A percentile compares a stretch with the other conserved stretches of the same genome.
phyloP scores from a whole-genome alignment of 1,140 invertebrate genomes.

The Bombus waltoni region DNA sequence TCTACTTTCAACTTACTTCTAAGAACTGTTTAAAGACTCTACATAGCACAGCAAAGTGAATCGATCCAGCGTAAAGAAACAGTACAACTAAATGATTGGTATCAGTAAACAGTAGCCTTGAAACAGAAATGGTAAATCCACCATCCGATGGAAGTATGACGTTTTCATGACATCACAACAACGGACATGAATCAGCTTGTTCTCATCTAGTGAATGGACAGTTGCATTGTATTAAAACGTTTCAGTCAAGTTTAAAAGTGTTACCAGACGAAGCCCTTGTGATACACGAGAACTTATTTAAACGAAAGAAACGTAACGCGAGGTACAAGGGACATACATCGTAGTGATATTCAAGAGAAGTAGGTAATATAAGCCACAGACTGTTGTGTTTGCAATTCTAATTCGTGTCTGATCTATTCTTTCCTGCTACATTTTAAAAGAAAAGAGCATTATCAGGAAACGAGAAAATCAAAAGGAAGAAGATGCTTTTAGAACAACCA shows the following conservation, averaged over 20 bases:
- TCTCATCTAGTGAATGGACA: neutral
- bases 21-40: neutral
- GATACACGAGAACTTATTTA: neutral
- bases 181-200: conserved; percentile 28
- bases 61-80: neutral
- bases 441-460: too few relatives aligned
- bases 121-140: conserved; percentile 24
- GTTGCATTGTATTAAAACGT: neutral
- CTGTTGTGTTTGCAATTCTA: neutral
- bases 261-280: too few relatives aligned
- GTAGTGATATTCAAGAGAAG: neutral
- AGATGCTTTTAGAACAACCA: neutral
- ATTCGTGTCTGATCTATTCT: neutral
- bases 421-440: neutral
- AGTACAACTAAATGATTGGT: neutral
- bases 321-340: too few relatives aligned
- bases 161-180: conserved; percentile 17
- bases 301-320: neutral
- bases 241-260: neutral
- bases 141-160: neutral
- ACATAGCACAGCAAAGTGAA: neutral
- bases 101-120: neutral
- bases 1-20: neutral
- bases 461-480: neutral
- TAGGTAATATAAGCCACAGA: neutral